Conservation (phyloP, 2,113 vertebrate genomes). For the Nibea albiflora region DNA sequence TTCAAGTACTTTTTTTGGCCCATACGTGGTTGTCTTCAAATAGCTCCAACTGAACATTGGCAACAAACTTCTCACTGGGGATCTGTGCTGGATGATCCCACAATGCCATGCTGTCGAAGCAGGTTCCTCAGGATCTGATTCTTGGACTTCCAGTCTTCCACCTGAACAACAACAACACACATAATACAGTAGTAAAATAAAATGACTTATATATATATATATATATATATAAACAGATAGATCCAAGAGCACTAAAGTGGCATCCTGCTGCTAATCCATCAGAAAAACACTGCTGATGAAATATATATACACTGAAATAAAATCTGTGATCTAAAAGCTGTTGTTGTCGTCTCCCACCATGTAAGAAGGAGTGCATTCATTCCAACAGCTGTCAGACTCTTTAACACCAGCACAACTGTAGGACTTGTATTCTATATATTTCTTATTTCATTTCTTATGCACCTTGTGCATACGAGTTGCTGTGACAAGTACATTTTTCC, state of each 20-base stretch:
- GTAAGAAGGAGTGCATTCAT: too few species aligned
- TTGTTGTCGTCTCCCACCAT: too few species aligned
- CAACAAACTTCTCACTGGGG: slow-evolving; percentile 81
- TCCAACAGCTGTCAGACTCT: too few species aligned
- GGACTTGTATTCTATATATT: too few species aligned
- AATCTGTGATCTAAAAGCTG: background rate
- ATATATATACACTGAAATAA: background rate
- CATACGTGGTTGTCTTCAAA: slow-evolving; percentile 33
- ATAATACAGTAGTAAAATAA: background rate
- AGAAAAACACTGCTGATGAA: background rate
- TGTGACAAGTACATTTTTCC: too few species aligned
- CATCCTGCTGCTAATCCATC: background rate
- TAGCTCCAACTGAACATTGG: background rate
- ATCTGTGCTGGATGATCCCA: slow-evolving; percentile 89
- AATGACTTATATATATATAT: too few species aligned
- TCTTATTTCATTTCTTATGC: too few species aligned
- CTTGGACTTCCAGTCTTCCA: slow-evolving; percentile 94
- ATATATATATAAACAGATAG: background rate
- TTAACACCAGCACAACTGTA: too few species aligned
- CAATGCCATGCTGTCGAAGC: slow-evolving; percentile 90
- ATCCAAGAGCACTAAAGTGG: background rate
- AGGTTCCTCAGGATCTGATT: slow-evolving; percentile 92
- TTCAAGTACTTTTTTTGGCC: slow-evolving; percentile 76
- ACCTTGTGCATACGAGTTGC: too few species aligned
- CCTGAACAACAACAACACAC: slow-evolving; percentile 75